Conservation (phyloP, 2,797 vertebrate species). For the Galago senegalensis region DNA sequence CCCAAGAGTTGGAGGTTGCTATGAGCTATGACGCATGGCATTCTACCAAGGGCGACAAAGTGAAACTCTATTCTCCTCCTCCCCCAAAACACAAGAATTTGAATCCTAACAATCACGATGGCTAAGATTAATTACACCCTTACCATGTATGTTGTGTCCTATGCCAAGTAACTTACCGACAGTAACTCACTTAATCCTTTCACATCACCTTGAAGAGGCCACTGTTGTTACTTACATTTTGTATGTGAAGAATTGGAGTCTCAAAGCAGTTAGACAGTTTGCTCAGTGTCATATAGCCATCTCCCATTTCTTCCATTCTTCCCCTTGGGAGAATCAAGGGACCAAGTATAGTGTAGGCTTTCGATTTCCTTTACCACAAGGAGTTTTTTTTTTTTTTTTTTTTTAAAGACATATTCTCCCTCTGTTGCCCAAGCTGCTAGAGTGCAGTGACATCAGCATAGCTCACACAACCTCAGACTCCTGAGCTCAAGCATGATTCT, state of each 20-base stretch:
- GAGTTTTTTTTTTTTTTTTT: not conserved
- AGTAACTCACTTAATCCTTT: slow-evolving; percentile 3
- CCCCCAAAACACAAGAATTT: not conserved
- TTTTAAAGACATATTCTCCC: no score
- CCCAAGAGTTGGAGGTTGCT: no score
- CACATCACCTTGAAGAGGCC: not conserved
- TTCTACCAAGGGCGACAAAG: no score
- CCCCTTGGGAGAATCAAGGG: not conserved
- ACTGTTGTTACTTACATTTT: not conserved
- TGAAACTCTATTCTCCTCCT: no score
- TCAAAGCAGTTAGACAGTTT: not conserved
- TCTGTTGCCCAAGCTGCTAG: no score
- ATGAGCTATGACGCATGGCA: no score
- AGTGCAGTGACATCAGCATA: no score
- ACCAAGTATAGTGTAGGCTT: not conserved
- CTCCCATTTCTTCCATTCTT: not conserved
- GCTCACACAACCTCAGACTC: no score
- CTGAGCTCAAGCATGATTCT: no score
- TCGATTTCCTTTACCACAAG: not conserved
- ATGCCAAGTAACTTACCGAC: not conserved
- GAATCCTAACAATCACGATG: not conserved
- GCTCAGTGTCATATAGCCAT: not conserved
- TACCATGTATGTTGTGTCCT: not conserved
- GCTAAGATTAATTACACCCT: not conserved
- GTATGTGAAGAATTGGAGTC: not conserved